Evolutionary conservation across 2,113 vertebrate genomes (phyloP).

Genomic region (Acrocephalus arundinaceus): DNA sequence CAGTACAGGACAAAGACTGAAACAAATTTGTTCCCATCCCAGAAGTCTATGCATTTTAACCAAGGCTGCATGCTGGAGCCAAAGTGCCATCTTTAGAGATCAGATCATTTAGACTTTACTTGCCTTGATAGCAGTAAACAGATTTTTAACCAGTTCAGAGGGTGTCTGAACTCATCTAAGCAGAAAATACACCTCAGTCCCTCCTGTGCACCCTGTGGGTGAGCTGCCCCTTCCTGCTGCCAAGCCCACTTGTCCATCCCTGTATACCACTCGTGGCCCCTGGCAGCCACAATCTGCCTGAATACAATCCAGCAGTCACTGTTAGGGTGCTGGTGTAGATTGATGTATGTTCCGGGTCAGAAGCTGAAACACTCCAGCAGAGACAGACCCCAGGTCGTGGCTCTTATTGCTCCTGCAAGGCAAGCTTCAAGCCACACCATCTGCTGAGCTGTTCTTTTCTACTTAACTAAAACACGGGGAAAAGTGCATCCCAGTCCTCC

Average conservation of each 20-base stretch:
- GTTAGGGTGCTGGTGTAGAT: not conserved
- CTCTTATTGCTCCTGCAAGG: not conserved
- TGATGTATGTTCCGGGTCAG: not conserved
- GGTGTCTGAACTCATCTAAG: not conserved
- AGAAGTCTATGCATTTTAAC: constrained; percentile 16
- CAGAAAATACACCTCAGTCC: not conserved
- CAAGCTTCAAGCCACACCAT: not conserved
- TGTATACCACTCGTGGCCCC: not conserved
- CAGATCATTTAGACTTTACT: not conserved
- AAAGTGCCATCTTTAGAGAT: not conserved
- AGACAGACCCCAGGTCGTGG: not conserved
- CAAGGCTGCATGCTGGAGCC: not conserved
- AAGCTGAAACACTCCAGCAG: not conserved
- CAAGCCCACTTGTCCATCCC: not conserved
- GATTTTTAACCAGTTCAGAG: not conserved
- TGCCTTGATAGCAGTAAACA: not conserved
- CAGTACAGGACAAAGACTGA: not conserved
- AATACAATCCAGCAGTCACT: not conserved
- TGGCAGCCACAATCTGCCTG: not conserved
- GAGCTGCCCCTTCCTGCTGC: not conserved
- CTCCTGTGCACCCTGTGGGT: not conserved
- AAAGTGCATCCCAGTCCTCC: not conserved
- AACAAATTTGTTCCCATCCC: not conserved
- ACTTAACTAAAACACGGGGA: not conserved
- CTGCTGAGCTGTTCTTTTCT: not conserved